Evolutionary conservation across 2,113 vertebrate species (phyloP), one percentile per base, ranked within the genome.

Genomic region (Labrus mixtus): DNA sequence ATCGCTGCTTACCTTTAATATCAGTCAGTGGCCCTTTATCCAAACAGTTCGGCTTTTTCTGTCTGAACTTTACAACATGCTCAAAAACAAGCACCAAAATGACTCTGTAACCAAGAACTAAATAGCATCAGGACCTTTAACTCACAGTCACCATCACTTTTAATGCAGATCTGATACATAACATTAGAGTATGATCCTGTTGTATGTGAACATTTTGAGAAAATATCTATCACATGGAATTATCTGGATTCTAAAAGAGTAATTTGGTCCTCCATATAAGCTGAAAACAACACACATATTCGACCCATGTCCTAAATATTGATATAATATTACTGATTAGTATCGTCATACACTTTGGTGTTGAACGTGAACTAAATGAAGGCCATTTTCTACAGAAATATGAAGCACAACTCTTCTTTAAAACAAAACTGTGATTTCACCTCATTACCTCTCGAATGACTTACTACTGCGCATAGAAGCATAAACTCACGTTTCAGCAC

Each of bases 401-500:
- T 53, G 83, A 72, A 76, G 82, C 79, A 60, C 75, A 78, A 77
- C 66, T 87, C 73, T 81, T 82, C 67, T 79, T 61, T 73, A 69
- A 64, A 25, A 58, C 29, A 73, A 89, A 91, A 89, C 84, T 91
- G 80, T 87, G 90, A 91, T 80, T 33, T 79, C 20, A 71, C 60
- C 57, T 63, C 68, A 54, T 91, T 82, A 91, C 87, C 81, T 90
- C 81, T 82, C 86, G 73, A 74, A 83, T 75, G 76, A 82, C 74
- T 72, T 74, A 77, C 86, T 82, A 81, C 83, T 90, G 67, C 69
- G 83, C 82, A 68, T 82, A 73, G n/a, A 81, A 84, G 61, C 53
- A 74, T 75, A 78, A 73, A 88, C 71, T 89, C 68, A 66, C 86
- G 72, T 86, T 63, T 76, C 85, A 85, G 91, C 91, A 94, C 92